These are phyloP conservation scores for Prunella fulvescens DNA, from an alignment of 2,113 vertebrate genomes.

Conservation along the genomic window DNA sequence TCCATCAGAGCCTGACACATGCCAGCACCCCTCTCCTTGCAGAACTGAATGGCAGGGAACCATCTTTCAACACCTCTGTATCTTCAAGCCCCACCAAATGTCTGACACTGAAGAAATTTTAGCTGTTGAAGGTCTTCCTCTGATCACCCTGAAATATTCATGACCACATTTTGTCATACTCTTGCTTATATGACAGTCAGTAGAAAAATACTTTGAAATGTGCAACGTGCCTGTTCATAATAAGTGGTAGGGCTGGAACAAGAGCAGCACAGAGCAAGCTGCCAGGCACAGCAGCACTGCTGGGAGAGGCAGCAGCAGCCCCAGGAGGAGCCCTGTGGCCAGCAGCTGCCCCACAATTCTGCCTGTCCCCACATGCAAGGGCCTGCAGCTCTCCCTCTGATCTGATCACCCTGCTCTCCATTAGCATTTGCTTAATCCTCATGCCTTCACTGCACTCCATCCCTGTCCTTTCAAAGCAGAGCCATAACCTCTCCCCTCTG, in stretches of 20 bases:
- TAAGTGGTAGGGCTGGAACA: background rate
- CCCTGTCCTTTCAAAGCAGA: conserved; percentile 6
- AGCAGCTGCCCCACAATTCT: background rate
- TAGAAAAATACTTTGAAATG: background rate
- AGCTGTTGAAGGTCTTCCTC: background rate
- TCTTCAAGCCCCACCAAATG: background rate
- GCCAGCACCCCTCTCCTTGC: background rate
- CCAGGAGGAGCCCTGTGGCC: background rate
- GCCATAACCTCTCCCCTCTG: conserved; percentile 5
- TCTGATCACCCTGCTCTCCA: conserved; percentile 1
- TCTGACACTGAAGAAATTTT: background rate
- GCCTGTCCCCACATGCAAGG: conserved; percentile 10
- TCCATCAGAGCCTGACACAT: background rate
- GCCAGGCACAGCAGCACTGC: background rate
- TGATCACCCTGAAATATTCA: background rate
- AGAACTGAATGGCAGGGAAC: background rate
- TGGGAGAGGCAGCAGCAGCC: background rate
- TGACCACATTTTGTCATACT: background rate
- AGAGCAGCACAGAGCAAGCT: background rate
- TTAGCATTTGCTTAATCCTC: conserved; percentile 53
- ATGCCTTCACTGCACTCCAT: conserved; percentile 26
- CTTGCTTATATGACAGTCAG: background rate
- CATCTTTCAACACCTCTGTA: background rate
- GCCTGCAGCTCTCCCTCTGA: conserved; percentile 28
- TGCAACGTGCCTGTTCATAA: background rate